These are phyloP conservation scores for Agriopis leucophaearia DNA, from an alignment of 2,888 invertebrate genomes.

Conservation along the genomic window DNA sequence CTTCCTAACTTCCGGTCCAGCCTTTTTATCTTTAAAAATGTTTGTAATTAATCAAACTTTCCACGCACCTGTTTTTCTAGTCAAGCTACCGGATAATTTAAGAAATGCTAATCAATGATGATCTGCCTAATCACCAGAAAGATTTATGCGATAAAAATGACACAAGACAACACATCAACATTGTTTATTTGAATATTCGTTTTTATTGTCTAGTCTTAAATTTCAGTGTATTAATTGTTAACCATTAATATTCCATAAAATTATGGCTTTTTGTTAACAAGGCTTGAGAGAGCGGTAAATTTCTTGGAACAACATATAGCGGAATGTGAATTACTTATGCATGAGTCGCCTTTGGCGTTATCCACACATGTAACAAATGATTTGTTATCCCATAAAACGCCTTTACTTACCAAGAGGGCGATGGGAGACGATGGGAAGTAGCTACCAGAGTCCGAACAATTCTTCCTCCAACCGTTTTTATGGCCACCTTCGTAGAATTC, in stretches of 20 bases:
- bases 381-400: constrained; percentile 66
- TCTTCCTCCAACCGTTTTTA: constrained; percentile 54
- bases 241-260: constrained; percentile 52
- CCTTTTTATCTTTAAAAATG: constrained; percentile 1
- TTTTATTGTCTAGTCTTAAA: constrained; percentile 31
- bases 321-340: constrained; percentile 52
- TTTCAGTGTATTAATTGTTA: constrained; percentile 47
- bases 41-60: constrained; percentile 19
- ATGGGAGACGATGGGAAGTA: constrained; percentile 48
- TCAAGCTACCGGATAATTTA: constrained; percentile 24
- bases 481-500: constrained; percentile 57
- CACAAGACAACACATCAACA: constrained; percentile 20
- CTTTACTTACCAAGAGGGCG: constrained; percentile 47
- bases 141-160: constrained; percentile 18
- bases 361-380: constrained; percentile 58
- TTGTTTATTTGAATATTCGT: constrained; percentile 30
- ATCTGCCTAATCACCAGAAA: constrained; percentile 16
- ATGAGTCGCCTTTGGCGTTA: constrained; percentile 50
- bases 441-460: constrained; percentile 56
- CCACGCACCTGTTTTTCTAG: constrained; percentile 3
- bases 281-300: constrained; percentile 51
- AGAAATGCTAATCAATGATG: constrained; percentile 11
- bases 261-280: constrained; percentile 28
- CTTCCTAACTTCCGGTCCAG: background rate
- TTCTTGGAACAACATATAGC: constrained; percentile 47